Evolutionary conservation across 1,140 invertebrate genomes (phyloP).

Genomic region (Steinernema feltiae): DNA sequence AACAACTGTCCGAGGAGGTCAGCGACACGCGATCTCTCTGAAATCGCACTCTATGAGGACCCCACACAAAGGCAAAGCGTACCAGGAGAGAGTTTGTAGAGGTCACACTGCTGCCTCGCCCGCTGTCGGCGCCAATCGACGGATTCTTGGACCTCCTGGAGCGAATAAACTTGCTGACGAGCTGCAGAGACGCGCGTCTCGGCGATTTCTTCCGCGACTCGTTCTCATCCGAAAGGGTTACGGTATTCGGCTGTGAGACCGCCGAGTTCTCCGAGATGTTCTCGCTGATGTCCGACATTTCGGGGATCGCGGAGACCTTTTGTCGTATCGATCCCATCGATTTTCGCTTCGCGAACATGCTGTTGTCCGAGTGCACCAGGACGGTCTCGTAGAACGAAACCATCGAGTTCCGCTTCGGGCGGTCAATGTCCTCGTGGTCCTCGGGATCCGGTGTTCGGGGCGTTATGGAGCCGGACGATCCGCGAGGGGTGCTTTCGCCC

Average conservation of each 20-base stretch:
- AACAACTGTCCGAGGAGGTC: neutral
- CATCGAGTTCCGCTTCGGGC: neutral
- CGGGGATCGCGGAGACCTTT: neutral
- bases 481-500: neutral
- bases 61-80: neutral
- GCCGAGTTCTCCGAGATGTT: constrained; percentile 1
- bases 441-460: neutral
- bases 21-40: neutral
- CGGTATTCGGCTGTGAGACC: neutral
- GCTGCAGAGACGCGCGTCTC: neutral
- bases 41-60: neutral
- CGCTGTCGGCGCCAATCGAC: neutral
- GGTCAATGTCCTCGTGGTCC: neutral
- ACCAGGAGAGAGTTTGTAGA: neutral
- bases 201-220: neutral
- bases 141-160: neutral
- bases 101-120: neutral
- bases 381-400: constrained; percentile 1
- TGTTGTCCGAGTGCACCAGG: neutral
- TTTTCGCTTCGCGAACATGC: neutral
- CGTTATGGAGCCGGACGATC: neutral
- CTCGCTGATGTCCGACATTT: neutral
- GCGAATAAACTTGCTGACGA: neutral
- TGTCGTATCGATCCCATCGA: neutral
- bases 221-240: neutral